Percentiles rank a stretch among this genome's conserved stretches.
phyloP scores from a whole-genome alignment of 2,797 vertebrate genomes.

The Arremon brunneinucha region DNA sequence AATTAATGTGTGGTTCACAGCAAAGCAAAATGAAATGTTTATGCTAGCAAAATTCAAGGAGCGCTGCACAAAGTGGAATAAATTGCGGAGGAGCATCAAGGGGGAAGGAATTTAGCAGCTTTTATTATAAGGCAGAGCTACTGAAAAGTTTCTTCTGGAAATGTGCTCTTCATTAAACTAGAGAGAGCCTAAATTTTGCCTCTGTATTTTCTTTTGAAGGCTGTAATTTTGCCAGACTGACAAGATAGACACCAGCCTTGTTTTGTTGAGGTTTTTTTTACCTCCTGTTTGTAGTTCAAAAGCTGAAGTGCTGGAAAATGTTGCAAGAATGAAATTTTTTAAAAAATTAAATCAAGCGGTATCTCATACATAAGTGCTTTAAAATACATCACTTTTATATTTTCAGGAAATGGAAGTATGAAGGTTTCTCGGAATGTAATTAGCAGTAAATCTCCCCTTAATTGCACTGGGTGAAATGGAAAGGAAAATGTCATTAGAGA shows the following conservation, averaged over 20 bases:
- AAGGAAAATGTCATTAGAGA: not conserved
- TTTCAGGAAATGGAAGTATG: not conserved
- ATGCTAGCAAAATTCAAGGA: not conserved
- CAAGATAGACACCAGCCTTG: not conserved
- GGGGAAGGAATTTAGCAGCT: not conserved
- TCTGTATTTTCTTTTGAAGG: not conserved
- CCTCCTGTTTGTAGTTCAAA: not conserved
- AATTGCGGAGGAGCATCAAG: rapidly evolving
- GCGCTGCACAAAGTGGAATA: not conserved
- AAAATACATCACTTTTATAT: not conserved
- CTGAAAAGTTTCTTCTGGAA: not conserved
- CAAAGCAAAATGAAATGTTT: not conserved
- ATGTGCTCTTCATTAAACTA: not conserved
- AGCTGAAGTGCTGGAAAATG: not conserved
- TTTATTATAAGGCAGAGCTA: not conserved
- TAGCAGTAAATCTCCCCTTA: not conserved
- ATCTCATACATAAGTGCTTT: not conserved
- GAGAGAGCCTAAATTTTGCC: not conserved
- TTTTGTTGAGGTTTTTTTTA: not conserved
- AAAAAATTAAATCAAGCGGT: not conserved
- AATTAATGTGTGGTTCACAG: not conserved
- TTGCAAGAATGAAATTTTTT: not conserved
- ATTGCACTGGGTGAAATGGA: not conserved
- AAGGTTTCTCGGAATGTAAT: not conserved
- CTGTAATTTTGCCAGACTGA: not conserved